Base-by-base conservation (phyloP, 2,113 vertebrate species). In the Jaculus jaculus region DNA sequence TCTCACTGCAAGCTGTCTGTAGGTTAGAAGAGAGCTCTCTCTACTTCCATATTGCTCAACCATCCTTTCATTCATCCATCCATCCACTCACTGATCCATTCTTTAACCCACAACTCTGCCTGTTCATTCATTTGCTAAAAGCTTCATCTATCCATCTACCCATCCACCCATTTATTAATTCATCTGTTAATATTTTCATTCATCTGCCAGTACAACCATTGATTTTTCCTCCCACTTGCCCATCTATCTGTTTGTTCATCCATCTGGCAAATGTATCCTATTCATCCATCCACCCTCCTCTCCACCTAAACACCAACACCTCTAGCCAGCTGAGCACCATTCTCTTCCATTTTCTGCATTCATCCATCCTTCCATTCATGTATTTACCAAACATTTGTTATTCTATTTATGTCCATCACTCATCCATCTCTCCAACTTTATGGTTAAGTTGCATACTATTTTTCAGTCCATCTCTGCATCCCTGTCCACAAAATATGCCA, bases 171-270 rank as follows among this genome's bases (percentile, higher is more conserved):
- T 84, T 79, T 8, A 5, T 58, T 4, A 23, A 13, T 42, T 37
- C n/a, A 87, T 20, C 18, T 28, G 32, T 11, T 24, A 30, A 32
- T 32, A 28, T 69, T 61, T 39, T 10, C 6, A 73, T 15, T 24
- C 18, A 61, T 17, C 20, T 15, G 39, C 28, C 42, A 30, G 20
- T 69, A 18, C 2, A n/a, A 15, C 7, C 30, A 26, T 74, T 18
- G 11, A 63, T 15, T n/a, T 9, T 21, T 0, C 20, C 42, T 34
- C 34, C 23, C n/a, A 72, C 0, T 2, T 7, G 60, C 0, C 4
- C 32, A 34, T 26, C 42, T 47, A 47, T 47, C 42, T 47, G 42
- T 47, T 7, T 15, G 28, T 7, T 47, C 16, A 28, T 2, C n/a
- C 2, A 60, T 2, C 83, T 24, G 18, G 0, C 24, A 17, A 17